phyloP scores from a whole-genome alignment of 2,888 invertebrate species.

The Morpho helenor region DNA sequence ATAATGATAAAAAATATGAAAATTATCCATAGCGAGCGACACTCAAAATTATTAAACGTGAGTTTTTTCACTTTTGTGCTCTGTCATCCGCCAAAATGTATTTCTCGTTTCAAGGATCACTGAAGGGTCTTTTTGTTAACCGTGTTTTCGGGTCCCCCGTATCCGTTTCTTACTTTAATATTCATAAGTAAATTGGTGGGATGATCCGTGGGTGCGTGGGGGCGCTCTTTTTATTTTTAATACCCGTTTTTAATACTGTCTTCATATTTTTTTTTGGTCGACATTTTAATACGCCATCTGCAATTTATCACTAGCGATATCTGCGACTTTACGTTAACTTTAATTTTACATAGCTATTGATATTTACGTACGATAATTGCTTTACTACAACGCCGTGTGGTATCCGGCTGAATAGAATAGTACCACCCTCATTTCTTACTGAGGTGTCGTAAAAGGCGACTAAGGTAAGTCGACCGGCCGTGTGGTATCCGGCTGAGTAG shows the following conservation, averaged over 20 bases:
- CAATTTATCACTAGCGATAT: too few relatives aligned
- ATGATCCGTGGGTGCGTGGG: conserved; percentile 36
- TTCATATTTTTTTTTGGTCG: conserved; percentile 4
- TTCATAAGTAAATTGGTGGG: conserved; percentile 74
- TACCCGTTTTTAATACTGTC: conserved; percentile 16
- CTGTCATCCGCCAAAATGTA: conserved; percentile 74
- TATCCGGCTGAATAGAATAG: too few relatives aligned
- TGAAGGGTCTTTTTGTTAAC: conserved; percentile 58
- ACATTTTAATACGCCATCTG: too few relatives aligned
- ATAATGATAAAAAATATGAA: conserved; percentile 17
- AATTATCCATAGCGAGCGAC: conserved; percentile 39
- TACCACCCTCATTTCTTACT: too few relatives aligned
- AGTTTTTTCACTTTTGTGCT: conserved; percentile 58
- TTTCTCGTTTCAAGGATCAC: conserved; percentile 58
- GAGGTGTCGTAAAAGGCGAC: too few relatives aligned
- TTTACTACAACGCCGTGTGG: too few relatives aligned
- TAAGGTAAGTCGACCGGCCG: too few relatives aligned
- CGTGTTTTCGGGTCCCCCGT: conserved; percentile 47
- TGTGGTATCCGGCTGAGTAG: too few relatives aligned
- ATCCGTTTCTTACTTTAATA: conserved; percentile 60
- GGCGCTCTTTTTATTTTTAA: conserved; percentile 15
- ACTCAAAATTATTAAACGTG: conserved; percentile 68
- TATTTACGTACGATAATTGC: too few relatives aligned
- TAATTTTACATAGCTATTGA: too few relatives aligned
- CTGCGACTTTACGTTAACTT: too few relatives aligned